A percentile compares a stretch with the other conserved stretches of the same genome.
Evolutionary conservation across 1,140 invertebrate genomes (phyloP).

Genomic region (Conus ventricosus): DNA sequence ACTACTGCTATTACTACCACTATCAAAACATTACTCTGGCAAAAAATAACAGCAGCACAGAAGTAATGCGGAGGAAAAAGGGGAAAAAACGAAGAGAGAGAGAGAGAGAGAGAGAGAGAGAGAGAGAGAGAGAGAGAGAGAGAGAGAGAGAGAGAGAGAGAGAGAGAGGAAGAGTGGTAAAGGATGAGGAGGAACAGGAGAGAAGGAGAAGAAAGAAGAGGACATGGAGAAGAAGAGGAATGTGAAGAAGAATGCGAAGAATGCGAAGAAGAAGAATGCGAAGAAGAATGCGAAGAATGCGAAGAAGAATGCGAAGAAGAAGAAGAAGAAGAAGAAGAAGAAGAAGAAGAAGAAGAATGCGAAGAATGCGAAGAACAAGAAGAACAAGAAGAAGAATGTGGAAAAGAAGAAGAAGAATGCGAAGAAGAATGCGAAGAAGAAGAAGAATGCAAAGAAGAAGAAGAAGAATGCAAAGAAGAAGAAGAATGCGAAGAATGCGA

Average conservation of each 20-base stretch:
- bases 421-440: too few relatives aligned
- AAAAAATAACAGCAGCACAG: too few relatives aligned
- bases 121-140: neutral
- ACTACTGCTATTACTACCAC: too few relatives aligned
- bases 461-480: neutral
- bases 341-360: too few relatives aligned
- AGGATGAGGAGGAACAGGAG: neutral
- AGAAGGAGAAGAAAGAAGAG: conserved; percentile 9
- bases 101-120: too few relatives aligned
- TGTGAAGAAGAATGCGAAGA: neutral
- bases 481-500: neutral
- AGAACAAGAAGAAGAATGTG: neutral
- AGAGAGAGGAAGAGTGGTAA: neutral
- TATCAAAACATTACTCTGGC: too few relatives aligned
- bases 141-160: neutral
- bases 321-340: neutral
- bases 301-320: conserved; percentile 13
- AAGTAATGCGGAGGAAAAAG: too few relatives aligned
- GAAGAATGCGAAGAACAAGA: neutral
- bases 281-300: neutral
- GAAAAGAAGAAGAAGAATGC: too few relatives aligned
- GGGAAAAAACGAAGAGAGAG: too few relatives aligned
- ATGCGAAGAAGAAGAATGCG: too few relatives aligned
- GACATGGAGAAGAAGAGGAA: neutral
- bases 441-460: neutral